Evolutionary conservation across 2,113 vertebrate genomes (phyloP).

Genomic region (Cololabis saira): DNA sequence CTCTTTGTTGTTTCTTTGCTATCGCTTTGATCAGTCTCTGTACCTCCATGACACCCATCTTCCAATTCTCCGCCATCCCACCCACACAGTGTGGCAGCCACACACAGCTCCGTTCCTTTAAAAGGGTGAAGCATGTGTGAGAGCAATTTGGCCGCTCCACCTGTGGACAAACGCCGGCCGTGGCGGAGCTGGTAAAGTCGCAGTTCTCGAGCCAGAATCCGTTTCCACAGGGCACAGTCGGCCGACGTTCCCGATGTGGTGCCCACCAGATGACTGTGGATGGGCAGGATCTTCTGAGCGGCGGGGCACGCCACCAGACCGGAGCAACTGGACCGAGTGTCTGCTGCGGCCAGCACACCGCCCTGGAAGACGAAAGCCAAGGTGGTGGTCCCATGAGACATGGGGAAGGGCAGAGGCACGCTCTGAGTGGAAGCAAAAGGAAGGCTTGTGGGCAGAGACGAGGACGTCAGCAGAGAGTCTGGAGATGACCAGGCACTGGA

Average conservation of each 20-base stretch:
- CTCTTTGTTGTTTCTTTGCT: slow-evolving; percentile 19
- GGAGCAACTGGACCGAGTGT: slow-evolving; percentile 87
- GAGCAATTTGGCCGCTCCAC: slow-evolving; percentile 84
- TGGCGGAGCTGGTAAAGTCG: slow-evolving; percentile 84
- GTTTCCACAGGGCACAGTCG: slow-evolving; percentile 85
- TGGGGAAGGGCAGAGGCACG: slow-evolving; percentile 77
- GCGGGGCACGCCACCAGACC: slow-evolving; percentile 83
- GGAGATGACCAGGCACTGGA: not conserved
- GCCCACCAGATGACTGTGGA: slow-evolving; percentile 87
- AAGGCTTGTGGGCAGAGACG: slow-evolving; percentile 16
- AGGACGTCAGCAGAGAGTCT: slow-evolving; percentile 11
- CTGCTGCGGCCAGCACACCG: slow-evolving; percentile 86
- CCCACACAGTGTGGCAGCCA: slow-evolving; percentile 88
- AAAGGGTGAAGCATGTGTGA: slow-evolving; percentile 84
- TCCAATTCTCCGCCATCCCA: slow-evolving; percentile 82
- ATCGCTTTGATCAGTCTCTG: slow-evolving; percentile 1
- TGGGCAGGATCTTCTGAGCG: slow-evolving; percentile 85
- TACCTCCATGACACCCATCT: not conserved
- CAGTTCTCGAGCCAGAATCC: slow-evolving; percentile 83
- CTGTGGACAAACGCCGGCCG: slow-evolving; percentile 79
- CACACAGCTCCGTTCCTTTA: slow-evolving; percentile 86
- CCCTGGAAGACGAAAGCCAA: slow-evolving; percentile 86
- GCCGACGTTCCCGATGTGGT: slow-evolving; percentile 89
- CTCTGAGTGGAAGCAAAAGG: slow-evolving; percentile 44
- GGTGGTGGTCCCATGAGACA: slow-evolving; percentile 89